phyloP scores from a whole-genome alignment of 2,888 invertebrate species.

The Sinhomidia bicolor region DNA sequence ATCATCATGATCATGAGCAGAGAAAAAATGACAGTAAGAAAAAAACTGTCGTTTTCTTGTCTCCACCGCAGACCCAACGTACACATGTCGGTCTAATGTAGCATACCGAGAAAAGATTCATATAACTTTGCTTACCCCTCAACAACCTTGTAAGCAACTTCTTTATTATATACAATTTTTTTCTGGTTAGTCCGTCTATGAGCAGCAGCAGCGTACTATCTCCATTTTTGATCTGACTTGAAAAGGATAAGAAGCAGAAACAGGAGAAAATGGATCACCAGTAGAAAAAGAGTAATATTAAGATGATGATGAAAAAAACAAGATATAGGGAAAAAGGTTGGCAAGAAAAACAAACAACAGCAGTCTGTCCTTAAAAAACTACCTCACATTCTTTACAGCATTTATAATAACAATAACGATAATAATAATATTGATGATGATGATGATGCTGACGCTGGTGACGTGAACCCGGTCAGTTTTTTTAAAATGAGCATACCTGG shows the following conservation, averaged over 20 bases:
- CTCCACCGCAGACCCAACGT: constrained; percentile 2
- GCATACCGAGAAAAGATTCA: constrained; percentile 23
- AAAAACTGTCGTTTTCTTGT: constrained; percentile 58
- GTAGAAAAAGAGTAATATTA: neutral
- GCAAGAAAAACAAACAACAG: too few species aligned
- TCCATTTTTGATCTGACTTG: constrained; percentile 43
- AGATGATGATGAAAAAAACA: neutral
- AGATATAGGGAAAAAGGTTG: neutral
- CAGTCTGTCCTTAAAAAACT: neutral
- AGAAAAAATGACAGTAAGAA: constrained; percentile 56
- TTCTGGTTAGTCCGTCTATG: neutral
- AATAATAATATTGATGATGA: constrained; percentile 40
- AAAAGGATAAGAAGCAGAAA: constrained; percentile 21
- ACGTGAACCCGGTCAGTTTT: constrained; percentile 34
- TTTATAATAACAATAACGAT: constrained; percentile 48
- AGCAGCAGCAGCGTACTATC: constrained; percentile 13
- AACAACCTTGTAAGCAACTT: constrained; percentile 3
- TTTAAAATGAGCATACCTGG: neutral
- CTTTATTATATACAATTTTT: too few species aligned
- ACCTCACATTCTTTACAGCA: constrained; percentile 46
- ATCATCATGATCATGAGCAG: neutral
- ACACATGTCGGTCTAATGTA: constrained; percentile 49
- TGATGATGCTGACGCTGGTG: neutral
- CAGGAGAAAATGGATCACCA: constrained; percentile 67
- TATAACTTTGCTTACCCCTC: neutral